phyloP scores from a whole-genome alignment of 2,797 vertebrate species.

The Fratercula arctica region DNA sequence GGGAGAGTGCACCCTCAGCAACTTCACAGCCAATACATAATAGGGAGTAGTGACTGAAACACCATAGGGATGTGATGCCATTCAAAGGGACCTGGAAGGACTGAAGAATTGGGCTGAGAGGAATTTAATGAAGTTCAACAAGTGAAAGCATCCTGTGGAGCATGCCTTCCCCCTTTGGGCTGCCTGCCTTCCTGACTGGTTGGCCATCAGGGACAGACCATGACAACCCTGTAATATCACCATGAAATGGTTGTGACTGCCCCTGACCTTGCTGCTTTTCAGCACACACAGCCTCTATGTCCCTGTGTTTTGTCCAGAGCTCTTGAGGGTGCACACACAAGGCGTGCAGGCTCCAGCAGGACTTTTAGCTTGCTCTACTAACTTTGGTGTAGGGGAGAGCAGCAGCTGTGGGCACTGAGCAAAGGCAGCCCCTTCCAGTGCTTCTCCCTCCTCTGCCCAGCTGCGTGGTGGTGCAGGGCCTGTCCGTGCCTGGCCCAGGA shows the following conservation, averaged over 20 bases:
- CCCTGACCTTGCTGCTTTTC: background rate
- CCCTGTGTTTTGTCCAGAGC: fast-evolving
- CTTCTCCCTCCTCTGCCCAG: background rate
- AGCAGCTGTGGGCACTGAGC: background rate
- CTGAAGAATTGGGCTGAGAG: no score
- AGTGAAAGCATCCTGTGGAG: background rate
- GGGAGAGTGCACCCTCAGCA: background rate
- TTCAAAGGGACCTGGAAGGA: no score
- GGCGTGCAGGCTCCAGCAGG: background rate
- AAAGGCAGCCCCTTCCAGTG: background rate
- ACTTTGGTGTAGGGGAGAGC: background rate
- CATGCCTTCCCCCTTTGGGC: background rate
- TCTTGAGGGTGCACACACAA: fast-evolving
- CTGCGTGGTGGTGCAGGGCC: fast-evolving
- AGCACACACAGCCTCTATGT: background rate
- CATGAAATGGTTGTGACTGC: fast-evolving
- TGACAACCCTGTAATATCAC: background rate
- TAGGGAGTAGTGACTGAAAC: background rate
- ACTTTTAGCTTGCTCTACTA: fast-evolving
- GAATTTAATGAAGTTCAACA: background rate
- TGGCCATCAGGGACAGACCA: fast-evolving
- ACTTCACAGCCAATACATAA: background rate
- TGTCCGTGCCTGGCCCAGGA: background rate
- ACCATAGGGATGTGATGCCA: no score
- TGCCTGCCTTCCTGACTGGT: background rate